phyloP scores from a whole-genome alignment of 2,888 invertebrate genomes.

The Entomobrya multifasciata region DNA sequence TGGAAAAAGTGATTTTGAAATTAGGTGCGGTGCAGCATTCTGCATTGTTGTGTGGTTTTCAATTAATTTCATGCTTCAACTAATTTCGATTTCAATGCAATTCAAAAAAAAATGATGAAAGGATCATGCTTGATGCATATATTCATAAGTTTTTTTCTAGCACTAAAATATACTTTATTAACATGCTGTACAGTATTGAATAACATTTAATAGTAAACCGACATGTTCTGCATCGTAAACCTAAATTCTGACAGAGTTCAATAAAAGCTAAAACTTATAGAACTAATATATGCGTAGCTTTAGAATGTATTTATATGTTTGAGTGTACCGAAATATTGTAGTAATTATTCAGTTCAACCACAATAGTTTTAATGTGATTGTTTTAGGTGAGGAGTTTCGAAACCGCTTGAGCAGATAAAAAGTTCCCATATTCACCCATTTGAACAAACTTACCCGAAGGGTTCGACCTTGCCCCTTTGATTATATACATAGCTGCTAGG shows the following conservation, averaged over 20 bases:
- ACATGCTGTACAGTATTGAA: not conserved
- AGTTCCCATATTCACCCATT: not conserved
- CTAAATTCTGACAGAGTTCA: not conserved
- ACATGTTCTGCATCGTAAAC: not conserved
- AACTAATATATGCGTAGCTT: too few species aligned
- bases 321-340: too few species aligned
- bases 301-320: too few species aligned
- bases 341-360: too few species aligned
- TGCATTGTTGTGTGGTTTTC: constrained; percentile 18
- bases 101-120: not conserved
- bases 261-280: too few species aligned
- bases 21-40: not conserved
- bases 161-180: not conserved
- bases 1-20: not conserved
- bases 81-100: constrained; percentile 15
- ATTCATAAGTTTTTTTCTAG: not conserved
- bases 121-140: not conserved
- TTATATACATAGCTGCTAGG: too few species aligned
- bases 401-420: constrained; percentile 1
- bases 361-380: too few species aligned
- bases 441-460: too few species aligned
- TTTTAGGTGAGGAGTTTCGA: not conserved
- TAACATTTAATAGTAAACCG: not conserved
- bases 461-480: too few species aligned
- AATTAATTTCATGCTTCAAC: constrained; percentile 38